Conservation (phyloP, 2,797 vertebrate genomes). For the Mareca strepera region DNA sequence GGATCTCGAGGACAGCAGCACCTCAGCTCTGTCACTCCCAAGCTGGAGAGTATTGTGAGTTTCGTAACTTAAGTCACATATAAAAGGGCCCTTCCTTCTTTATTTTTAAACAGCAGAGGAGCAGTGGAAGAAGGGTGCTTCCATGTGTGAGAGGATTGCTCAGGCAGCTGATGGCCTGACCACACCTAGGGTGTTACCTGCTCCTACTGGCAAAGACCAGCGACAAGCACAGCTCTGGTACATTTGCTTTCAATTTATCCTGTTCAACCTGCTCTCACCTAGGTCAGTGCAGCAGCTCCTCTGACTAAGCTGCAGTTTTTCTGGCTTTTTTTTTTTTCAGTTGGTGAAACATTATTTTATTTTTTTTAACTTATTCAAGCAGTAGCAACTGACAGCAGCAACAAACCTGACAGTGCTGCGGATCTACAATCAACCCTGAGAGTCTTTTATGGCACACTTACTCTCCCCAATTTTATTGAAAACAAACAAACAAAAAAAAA, state of each 20-base stretch:
- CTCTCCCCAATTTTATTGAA: background rate
- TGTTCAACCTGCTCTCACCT: constrained; percentile 39
- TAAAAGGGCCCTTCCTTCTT: background rate
- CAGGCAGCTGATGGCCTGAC: background rate
- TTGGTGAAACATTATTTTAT: background rate
- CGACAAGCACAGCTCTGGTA: background rate
- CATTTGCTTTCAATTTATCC: background rate
- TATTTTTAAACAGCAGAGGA: background rate
- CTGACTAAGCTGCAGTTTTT: background rate
- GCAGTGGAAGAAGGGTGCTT: background rate
- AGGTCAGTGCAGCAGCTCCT: background rate
- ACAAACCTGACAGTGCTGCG: background rate
- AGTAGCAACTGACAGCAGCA: background rate
- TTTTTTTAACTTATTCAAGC: background rate
- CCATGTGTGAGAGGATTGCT: background rate
- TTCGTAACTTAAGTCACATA: background rate
- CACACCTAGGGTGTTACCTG: constrained; percentile 48
- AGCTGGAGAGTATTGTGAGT: background rate
- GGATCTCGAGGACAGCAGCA: background rate
- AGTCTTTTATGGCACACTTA: background rate
- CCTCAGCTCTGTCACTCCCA: background rate
- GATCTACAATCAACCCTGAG: background rate
- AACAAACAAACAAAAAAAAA: background rate
- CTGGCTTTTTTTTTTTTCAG: background rate
- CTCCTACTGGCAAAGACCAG: background rate